Conservation (phyloP, 2,113 vertebrate genomes). For the Romanogobio albipinnatus region DNA sequence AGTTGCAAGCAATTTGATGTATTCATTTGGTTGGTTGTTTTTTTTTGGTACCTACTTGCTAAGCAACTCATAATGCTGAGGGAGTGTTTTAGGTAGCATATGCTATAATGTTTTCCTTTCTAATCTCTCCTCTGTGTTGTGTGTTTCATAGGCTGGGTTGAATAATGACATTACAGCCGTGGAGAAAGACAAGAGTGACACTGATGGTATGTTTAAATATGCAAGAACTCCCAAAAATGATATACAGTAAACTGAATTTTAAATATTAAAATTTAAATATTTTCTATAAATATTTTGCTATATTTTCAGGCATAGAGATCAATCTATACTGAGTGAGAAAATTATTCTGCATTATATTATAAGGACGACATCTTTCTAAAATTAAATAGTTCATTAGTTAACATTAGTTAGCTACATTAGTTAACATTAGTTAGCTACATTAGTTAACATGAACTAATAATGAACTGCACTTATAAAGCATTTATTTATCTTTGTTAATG, state of each 20-base stretch:
- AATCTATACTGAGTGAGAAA: neutral
- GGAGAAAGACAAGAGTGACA: constrained; percentile 17
- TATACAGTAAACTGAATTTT: neutral
- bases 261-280: too few species aligned
- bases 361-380: too few species aligned
- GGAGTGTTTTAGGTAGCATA: neutral
- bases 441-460: too few species aligned
- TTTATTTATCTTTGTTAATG: too few species aligned
- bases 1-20: neutral
- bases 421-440: too few species aligned
- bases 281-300: too few species aligned
- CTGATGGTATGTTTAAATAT: constrained; percentile 7
- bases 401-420: too few species aligned
- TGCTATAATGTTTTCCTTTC: neutral
- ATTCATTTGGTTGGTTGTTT: neutral
- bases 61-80: neutral
- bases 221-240: too few species aligned
- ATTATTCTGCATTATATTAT: neutral
- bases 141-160: neutral
- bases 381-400: neutral
- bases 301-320: neutral
- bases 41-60: neutral
- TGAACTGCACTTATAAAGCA: too few species aligned
- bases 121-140: neutral
- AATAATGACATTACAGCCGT: neutral